Conservation (phyloP, 2,888 invertebrate species). For the Latrodectus elegans region DNA sequence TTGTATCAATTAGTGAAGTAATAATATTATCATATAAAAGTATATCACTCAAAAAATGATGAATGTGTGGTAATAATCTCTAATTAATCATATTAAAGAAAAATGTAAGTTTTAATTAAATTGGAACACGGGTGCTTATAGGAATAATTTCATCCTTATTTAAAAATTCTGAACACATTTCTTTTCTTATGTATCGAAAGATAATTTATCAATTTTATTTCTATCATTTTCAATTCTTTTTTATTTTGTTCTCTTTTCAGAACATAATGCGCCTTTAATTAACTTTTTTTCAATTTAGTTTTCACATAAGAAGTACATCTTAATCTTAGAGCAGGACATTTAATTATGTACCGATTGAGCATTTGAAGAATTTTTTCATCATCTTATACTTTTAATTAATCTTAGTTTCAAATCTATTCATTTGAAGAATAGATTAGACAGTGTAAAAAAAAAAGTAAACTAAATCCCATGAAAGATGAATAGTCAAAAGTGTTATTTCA, state of each 20-base stretch:
- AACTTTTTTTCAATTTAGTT: background rate
- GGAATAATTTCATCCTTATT: too few relatives aligned
- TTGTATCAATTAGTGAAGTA: too few relatives aligned
- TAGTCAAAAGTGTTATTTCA: background rate
- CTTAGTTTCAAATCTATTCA: slow-evolving; percentile 28
- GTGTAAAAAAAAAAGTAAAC: background rate
- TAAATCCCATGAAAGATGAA: background rate
- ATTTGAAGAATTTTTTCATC: background rate
- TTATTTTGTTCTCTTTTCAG: background rate
- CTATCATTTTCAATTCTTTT: background rate
- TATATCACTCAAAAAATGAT: too few relatives aligned
- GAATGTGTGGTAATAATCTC: too few relatives aligned
- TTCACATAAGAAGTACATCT: background rate
- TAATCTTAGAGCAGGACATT: background rate
- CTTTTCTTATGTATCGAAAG: too few relatives aligned
- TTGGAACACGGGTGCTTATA: too few relatives aligned
- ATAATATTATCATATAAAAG: too few relatives aligned
- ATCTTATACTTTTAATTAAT: slow-evolving; percentile 36
- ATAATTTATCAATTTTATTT: background rate
- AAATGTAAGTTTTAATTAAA: too few relatives aligned
- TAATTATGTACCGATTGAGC: slow-evolving; percentile 2
- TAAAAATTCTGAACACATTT: too few relatives aligned
- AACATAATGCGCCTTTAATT: background rate
- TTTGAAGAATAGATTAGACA: background rate
- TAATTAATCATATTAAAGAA: too few relatives aligned